Conservation (phyloP, 2,113 vertebrate species). For the Taxidea taxus region DNA sequence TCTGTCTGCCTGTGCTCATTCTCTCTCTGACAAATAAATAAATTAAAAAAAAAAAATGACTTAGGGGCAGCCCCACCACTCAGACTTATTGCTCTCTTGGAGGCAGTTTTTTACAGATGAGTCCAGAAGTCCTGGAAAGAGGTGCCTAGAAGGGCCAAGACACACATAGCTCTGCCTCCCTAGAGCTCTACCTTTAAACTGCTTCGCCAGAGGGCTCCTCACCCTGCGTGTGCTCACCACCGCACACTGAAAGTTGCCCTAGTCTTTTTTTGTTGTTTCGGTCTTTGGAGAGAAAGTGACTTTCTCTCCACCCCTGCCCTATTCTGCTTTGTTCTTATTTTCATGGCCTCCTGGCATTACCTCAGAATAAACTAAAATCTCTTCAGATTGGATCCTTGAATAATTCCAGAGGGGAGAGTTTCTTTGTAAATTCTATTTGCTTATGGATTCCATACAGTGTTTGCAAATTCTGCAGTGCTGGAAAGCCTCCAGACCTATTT, state of each 20-base stretch:
- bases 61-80: not conserved
- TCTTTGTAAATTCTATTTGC: conserved; percentile 64
- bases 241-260: not conserved
- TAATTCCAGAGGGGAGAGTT: conserved; percentile 23
- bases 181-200: not conserved
- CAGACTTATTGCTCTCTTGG: not conserved
- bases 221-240: fast-evolving
- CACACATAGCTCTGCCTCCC: too few species aligned
- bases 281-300: not conserved
- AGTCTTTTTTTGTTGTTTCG: not conserved
- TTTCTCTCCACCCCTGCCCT: not conserved
- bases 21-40: too few species aligned
- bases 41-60: too few species aligned
- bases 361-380: conserved; percentile 42
- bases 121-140: not conserved
- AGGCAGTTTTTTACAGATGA: not conserved
- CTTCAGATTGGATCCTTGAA: conserved; percentile 43
- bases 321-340: conserved; percentile 45
- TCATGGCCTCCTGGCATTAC: conserved; percentile 28
- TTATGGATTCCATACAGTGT: conserved; percentile 43
- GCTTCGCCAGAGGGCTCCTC: not conserved
- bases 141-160: not conserved
- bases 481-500: conserved; percentile 53
- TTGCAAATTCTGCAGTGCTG: conserved; percentile 54
- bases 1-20: too few species aligned